Evolutionary conservation across 2,888 invertebrate genomes (phyloP).

Genomic region (Macrophya alboannulata): DNA sequence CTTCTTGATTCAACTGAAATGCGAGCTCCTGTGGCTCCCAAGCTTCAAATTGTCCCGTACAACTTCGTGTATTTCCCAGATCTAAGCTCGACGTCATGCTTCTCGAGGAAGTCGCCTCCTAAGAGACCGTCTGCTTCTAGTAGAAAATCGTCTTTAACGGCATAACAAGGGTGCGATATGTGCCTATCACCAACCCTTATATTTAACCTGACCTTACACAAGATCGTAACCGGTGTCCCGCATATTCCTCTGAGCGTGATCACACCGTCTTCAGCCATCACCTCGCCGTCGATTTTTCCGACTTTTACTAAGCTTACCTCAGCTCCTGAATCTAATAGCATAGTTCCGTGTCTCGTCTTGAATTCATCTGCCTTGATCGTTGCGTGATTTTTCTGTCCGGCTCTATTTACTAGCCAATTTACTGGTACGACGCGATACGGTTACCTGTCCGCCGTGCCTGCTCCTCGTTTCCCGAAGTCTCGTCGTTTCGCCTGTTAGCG

Average conservation of each 20-base stretch:
- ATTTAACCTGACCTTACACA: slow-evolving; percentile 20
- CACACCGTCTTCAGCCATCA: neutral
- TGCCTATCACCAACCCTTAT: slow-evolving; percentile 26
- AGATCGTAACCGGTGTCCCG: neutral
- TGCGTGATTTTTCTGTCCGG: no score
- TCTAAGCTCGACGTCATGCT: slow-evolving; percentile 6
- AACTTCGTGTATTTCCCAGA: slow-evolving; percentile 2
- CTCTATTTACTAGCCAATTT: no score
- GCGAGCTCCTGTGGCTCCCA: neutral
- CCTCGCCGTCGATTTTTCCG: slow-evolving; percentile 12
- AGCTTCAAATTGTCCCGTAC: slow-evolving; percentile 12
- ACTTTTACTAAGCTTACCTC: slow-evolving; percentile 30
- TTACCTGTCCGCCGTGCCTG: no score
- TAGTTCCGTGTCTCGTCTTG: neutral
- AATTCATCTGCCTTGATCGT: neutral
- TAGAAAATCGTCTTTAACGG: slow-evolving; percentile 24
- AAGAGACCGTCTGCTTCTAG: slow-evolving; percentile 26
- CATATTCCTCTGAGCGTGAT: neutral
- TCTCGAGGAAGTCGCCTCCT: neutral
- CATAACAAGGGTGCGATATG: neutral
- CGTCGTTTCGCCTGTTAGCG: neutral
- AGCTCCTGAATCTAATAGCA: slow-evolving; percentile 34
- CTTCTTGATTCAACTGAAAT: neutral
- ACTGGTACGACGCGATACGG: no score
- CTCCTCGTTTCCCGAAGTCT: neutral